Base-by-base conservation (phyloP, 2,797 vertebrate species). In the Chromobotia macracanthus region DNA sequence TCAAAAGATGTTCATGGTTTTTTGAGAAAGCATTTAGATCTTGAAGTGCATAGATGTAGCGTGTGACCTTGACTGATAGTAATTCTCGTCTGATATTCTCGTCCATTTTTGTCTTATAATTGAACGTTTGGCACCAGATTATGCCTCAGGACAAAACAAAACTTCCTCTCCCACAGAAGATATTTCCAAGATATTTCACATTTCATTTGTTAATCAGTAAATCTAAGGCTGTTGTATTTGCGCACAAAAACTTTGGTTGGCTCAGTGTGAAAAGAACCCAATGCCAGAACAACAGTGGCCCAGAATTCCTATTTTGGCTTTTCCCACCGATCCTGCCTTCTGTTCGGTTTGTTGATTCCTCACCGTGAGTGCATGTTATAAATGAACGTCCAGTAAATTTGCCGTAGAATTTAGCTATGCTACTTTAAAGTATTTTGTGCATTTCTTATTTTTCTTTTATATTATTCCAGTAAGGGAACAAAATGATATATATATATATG, bases 361-460 rank as follows among this genome's bases (percentile, higher is more conserved):
- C 86, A 90, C 87, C 44, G 84, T 91, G 92, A 92, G 91, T 94
- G 95, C 95, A 95, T 95, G 95, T 92, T 90, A 88, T 89, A 64
- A 80, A 89, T 94, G 87, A 92, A 93, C 92, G 92, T 95, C 86
- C 89, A 92, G 91, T 94, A 90, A 90, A 88, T 91, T 92, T 91
- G 92, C 91, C 87, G 91, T 94, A 94, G 93, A 92, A 87, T 91
- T 91, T 94, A 94, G 92, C 90, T 87, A 92, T 92, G 90, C 90
- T 93, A 92, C 91, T 92, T 90, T 92, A 88, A 90, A 92, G 89
- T 87, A 88, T 91, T 93, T 92, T 90, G 92, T 92, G 91, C 90
- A 89, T 93, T 94, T 94, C 90, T 91, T 93, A 91, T 86, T 90
- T 31, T 93, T 91, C 83, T 93, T 94, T 94, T 94, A 87, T 93